These are phyloP conservation scores for Anarhynchus alexandrinus DNA, from an alignment of 2,113 vertebrate genomes.

Conservation along the genomic window DNA sequence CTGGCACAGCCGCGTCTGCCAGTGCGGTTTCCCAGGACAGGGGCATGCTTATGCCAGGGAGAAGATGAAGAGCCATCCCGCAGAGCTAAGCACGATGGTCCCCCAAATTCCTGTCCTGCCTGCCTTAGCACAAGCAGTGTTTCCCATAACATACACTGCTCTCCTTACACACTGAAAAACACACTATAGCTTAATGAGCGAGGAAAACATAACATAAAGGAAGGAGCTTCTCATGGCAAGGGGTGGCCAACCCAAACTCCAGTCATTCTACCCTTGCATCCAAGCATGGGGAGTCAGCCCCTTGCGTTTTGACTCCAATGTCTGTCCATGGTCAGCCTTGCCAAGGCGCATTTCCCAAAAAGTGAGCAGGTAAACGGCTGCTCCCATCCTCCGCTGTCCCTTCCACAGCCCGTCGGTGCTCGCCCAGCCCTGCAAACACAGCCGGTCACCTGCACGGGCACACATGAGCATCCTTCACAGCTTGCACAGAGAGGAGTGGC, in stretches of 20 bases:
- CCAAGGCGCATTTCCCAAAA: background rate
- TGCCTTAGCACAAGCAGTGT: rapidly evolving
- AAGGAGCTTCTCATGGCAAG: background rate
- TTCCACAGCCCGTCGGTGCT: rapidly evolving
- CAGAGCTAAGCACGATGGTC: background rate
- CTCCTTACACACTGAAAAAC: background rate
- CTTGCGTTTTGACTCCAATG: background rate
- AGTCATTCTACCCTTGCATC: background rate
- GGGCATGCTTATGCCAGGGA: rapidly evolving
- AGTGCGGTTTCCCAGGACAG: rapidly evolving
- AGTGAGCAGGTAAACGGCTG: background rate
- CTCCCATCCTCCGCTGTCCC: background rate
- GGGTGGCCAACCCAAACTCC: background rate
- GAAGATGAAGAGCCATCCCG: background rate
- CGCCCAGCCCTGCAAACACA: background rate
- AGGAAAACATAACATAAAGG: background rate
- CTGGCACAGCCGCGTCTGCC: rapidly evolving
- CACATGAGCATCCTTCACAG: background rate
- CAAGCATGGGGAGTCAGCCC: background rate
- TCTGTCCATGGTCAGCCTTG: background rate
- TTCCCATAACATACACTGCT: background rate
- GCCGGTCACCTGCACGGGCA: rapidly evolving
- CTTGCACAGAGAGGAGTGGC: background rate
- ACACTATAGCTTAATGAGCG: background rate
- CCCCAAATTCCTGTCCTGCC: background rate